Evolutionary conservation across 2,888 invertebrate species (phyloP).

Genomic region (Lochmaea capreae): DNA sequence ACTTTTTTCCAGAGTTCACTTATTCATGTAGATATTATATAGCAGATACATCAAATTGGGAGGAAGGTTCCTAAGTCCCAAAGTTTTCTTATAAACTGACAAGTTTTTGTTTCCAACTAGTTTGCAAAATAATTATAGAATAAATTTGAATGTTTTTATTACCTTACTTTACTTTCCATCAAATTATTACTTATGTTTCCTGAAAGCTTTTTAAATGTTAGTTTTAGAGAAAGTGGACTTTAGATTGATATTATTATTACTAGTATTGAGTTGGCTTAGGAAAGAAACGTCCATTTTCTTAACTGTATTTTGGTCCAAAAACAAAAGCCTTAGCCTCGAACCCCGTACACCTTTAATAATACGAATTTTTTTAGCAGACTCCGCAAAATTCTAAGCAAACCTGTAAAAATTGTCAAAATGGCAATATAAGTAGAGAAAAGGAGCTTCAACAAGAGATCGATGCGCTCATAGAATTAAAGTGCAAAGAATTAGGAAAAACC

Average conservation of each 20-base stretch:
- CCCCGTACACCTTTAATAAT: slow-evolving; percentile 47
- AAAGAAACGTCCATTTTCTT: slow-evolving; percentile 12
- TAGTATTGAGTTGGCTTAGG: neutral
- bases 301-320: slow-evolving; percentile 39
- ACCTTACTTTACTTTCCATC: no score
- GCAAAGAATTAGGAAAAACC: slow-evolving; percentile 72
- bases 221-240: slow-evolving; percentile 8
- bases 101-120: no score
- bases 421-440: slow-evolving; percentile 41
- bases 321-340: slow-evolving; percentile 11
- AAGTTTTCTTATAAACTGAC: no score
- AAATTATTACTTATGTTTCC: no score
- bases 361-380: slow-evolving; percentile 54
- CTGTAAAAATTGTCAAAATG: slow-evolving; percentile 51
- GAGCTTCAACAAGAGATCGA: slow-evolving; percentile 68
- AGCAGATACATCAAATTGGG: no score
- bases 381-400: slow-evolving; percentile 60
- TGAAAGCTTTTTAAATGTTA: neutral
- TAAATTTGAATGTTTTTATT: no score
- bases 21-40: no score
- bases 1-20: no score
- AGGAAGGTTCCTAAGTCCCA: no score
- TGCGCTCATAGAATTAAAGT: slow-evolving; percentile 73
- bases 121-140: no score
- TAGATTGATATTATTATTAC: neutral